Conservation (phyloP, 2,797 vertebrate species). For the Monodelphis domestica region DNA sequence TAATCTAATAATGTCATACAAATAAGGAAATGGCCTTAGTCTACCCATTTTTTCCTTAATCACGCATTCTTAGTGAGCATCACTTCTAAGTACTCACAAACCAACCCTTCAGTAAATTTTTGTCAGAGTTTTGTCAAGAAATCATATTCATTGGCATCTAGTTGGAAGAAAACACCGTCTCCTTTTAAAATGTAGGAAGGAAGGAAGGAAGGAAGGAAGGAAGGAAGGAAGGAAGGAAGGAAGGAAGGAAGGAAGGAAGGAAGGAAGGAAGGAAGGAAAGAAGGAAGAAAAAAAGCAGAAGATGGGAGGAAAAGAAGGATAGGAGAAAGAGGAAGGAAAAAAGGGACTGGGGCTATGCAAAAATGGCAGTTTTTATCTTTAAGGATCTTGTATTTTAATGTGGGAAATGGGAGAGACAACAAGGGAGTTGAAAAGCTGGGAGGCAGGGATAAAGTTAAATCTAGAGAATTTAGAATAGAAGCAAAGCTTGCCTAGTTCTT, state of each 20-base stretch:
- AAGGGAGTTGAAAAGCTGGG: not conserved
- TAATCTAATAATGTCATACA: not conserved
- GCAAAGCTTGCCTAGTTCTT: not conserved
- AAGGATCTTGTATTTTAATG: not conserved
- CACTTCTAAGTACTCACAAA: not conserved
- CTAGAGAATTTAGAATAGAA: not conserved
- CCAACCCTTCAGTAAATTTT: not conserved
- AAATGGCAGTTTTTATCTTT: not conserved
- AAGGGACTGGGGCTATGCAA: not conserved
- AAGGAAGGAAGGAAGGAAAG: not conserved
- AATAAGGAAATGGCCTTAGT: not conserved
- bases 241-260: not conserved
- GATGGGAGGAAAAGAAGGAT: too few species aligned
- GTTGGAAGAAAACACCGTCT: not conserved
- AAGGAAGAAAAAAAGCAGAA: not conserved
- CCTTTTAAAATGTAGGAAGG: not conserved
- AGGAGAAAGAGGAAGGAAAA: fast-evolving
- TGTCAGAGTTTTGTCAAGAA: not conserved
- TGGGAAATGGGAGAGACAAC: not conserved
- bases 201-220: not conserved
- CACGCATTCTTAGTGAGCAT: not conserved
- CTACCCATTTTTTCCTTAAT: not conserved
- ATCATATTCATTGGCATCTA: not conserved
- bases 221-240: not conserved
- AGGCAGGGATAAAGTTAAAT: not conserved